Evolutionary conservation across 2,113 vertebrate genomes (phyloP), one percentile per base, ranked within the genome.

Genomic region (Excalfactoria chinensis): DNA sequence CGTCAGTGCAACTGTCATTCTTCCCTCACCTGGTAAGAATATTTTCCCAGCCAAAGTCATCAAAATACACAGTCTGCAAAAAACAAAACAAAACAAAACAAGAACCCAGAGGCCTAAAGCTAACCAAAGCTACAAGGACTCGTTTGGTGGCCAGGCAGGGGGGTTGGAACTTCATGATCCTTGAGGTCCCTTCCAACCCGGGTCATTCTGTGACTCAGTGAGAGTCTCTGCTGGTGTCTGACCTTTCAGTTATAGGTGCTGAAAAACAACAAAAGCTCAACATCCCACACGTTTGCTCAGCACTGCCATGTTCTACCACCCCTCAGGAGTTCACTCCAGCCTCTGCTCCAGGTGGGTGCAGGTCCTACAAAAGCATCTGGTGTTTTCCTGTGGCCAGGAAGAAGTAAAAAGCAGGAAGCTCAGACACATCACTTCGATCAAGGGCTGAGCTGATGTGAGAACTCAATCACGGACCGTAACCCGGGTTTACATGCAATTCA

Each of bases 201-300:
- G n/a, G n/a, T n/a, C n/a, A n/a, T n/a, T n/a, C n/a, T n/a, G 22
- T 49, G 68, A 77, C 13, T 34, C 30, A 15, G 5, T 48, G 48
- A 4, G 22, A 86, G 71, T 17, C 43, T n/a, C 69, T 26, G 3
- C 34, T 20, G 46, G 14, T 22, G 78, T 56, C 59, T 67, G 40
- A 37, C 28, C 66, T 66, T 53, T 66, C 73, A 58, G 20, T 18
- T 82, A 82, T n/a, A 85, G 44, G 81, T 69, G 40, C 89, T 25
- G 18, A 40, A 58, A 17, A 80, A 75, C 71, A 62, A 3, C 1
- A 63, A 44, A 87, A 71, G n/a, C 74, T 79, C 74, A 62, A 34
- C 51, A 58, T 69, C 56, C 55, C 82, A 53, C 49, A 85, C 78
- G 35, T 78, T 25, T 83, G 71, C 68, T 91, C 78, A 85, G 59